Evolutionary conservation across 2,797 vertebrate genomes (phyloP).

Genomic region (Rachycentron canadum): DNA sequence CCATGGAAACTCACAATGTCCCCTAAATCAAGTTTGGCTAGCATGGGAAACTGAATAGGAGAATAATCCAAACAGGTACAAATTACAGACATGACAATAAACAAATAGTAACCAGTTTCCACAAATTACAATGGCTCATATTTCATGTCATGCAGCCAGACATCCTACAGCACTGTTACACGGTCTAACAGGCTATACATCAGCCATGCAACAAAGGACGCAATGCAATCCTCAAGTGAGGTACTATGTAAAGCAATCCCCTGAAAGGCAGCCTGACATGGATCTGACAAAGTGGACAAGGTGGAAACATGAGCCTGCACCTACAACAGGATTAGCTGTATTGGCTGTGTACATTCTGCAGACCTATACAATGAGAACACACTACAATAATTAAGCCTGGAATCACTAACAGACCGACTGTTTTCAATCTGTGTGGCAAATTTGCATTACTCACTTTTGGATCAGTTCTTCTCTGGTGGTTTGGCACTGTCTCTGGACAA

Average conservation of each 20-base stretch:
- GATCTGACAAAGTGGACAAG: slow-evolving; percentile 57
- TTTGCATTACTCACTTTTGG: slow-evolving; percentile 81
- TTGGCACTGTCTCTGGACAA: slow-evolving; percentile 87
- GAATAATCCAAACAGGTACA: slow-evolving; percentile 58
- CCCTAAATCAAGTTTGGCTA: slow-evolving; percentile 28
- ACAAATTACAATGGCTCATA: slow-evolving; percentile 44
- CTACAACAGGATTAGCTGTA: slow-evolving; percentile 47
- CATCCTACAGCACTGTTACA: slow-evolving; percentile 14
- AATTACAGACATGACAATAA: slow-evolving; percentile 45
- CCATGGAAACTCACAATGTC: slow-evolving; percentile 20
- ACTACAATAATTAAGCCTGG: slow-evolving; percentile 25
- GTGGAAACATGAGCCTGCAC: slow-evolving; percentile 66
- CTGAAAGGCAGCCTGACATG: slow-evolving; percentile 47
- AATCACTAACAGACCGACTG: slow-evolving; percentile 29
- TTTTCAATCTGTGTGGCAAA: slow-evolving; percentile 3
- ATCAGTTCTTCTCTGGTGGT: slow-evolving; percentile 83
- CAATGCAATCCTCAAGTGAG: slow-evolving; percentile 45
- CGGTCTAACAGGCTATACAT: slow-evolving; percentile 27
- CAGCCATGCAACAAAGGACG: slow-evolving; percentile 35
- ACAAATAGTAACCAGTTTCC: slow-evolving; percentile 37
- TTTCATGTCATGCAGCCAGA: slow-evolving; percentile 35
- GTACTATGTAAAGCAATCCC: slow-evolving; percentile 41
- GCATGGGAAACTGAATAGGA: slow-evolving; percentile 32
- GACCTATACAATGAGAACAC: slow-evolving; percentile 16
- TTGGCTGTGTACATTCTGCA: slow-evolving; percentile 31